Evolutionary conservation across 2,113 vertebrate genomes (phyloP).

Genomic region (Sebastes fasciatus): DNA sequence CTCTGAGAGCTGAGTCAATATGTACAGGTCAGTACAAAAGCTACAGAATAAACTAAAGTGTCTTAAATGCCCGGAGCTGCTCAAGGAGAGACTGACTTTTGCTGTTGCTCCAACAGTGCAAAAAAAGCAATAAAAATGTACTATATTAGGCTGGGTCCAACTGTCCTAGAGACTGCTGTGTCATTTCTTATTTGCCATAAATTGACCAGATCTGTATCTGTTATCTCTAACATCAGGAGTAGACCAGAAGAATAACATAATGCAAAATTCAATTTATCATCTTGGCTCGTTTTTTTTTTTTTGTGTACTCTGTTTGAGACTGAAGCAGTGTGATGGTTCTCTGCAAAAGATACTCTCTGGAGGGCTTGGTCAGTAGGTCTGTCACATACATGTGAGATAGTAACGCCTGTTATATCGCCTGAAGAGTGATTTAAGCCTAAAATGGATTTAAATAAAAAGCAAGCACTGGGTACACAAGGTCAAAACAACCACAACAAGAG

Average conservation of each 20-base stretch:
- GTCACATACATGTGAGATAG: constrained; percentile 15
- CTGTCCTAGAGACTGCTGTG: neutral
- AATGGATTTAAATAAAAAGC: constrained; percentile 22
- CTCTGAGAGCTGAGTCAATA: constrained; percentile 38
- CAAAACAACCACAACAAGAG: neutral
- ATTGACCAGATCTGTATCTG: constrained; percentile 10
- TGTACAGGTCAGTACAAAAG: constrained; percentile 10
- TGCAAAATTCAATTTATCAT: constrained; percentile 5
- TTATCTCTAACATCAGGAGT: neutral
- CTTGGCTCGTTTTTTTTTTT: neutral
- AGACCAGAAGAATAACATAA: constrained; percentile 9
- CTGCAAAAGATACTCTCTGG: constrained; percentile 7
- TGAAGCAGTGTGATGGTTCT: neutral
- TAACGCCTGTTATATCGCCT: neutral
- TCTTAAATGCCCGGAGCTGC: constrained; percentile 2
- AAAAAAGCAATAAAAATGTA: constrained; percentile 27
- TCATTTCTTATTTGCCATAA: constrained; percentile 7
- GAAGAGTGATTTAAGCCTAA: constrained; percentile 20
- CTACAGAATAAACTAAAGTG: constrained; percentile 6
- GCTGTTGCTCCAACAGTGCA: constrained; percentile 19
- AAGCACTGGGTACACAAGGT: constrained; percentile 8
- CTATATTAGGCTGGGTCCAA: neutral
- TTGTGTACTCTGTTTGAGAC: neutral
- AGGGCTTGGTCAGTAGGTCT: constrained; percentile 14
- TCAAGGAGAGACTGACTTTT: constrained; percentile 16